Evolutionary conservation across 2,888 invertebrate genomes (phyloP).

Genomic region (Craniophora ligustri): DNA sequence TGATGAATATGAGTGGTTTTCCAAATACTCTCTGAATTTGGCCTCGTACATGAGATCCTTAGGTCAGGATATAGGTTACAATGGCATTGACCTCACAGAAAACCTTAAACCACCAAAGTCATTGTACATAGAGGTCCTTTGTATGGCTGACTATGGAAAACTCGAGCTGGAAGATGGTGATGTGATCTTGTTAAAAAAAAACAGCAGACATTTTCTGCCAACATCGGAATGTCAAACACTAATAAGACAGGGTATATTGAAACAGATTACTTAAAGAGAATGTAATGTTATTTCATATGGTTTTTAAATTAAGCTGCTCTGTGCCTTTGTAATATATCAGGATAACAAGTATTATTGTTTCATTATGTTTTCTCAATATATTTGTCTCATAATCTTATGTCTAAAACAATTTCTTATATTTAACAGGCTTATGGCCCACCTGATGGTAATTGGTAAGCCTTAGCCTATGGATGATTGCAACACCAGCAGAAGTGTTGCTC

Average conservation of each 20-base stretch:
- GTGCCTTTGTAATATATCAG: slow-evolving; percentile 2
- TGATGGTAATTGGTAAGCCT: too few species aligned
- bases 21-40: slow-evolving; percentile 94
- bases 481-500: too few species aligned
- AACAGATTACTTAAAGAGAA: slow-evolving; percentile 89
- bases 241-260: slow-evolving; percentile 95
- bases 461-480: too few species aligned
- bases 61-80: slow-evolving; percentile 91
- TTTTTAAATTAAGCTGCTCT: slow-evolving; percentile 2
- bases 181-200: slow-evolving; percentile 95
- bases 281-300: neutral
- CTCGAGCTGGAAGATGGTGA: slow-evolving; percentile 98
- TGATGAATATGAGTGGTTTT: slow-evolving; percentile 96
- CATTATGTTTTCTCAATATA: too few species aligned
- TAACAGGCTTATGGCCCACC: too few species aligned
- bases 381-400: too few species aligned
- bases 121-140: slow-evolving; percentile 96
- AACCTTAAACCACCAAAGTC: slow-evolving; percentile 97
- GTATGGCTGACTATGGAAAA: slow-evolving; percentile 96
- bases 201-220: slow-evolving; percentile 96
- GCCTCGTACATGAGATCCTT: slow-evolving; percentile 97
- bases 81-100: slow-evolving; percentile 95
- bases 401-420: too few species aligned
- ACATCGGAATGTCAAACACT: slow-evolving; percentile 96
- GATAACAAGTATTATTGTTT: too few species aligned